A percentile compares a stretch with the other conserved stretches of the same genome.
Conservation (phyloP, 2,113 vertebrate genomes). For the Uropsilus gracilis region DNA sequence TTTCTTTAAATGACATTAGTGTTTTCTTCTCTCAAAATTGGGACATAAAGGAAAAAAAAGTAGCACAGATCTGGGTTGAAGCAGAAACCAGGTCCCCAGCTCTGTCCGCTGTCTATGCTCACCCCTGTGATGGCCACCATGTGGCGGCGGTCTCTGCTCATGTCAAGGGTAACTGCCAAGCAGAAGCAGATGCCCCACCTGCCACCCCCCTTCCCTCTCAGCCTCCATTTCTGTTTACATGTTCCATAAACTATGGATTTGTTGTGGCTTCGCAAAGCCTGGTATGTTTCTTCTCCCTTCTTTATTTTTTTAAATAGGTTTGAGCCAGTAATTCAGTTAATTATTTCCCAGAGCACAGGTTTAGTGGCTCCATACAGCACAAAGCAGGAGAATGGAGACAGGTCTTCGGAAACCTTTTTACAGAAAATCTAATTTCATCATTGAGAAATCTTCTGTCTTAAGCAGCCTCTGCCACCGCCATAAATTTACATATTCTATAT, state of each 20-base stretch:
- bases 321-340: constrained; percentile 42
- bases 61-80: rapidly evolving
- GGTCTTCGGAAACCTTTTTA: constrained; percentile 32
- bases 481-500: constrained; percentile 77
- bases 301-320: background rate
- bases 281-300: background rate
- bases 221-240: background rate
- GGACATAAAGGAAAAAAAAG: background rate
- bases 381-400: constrained; percentile 11
- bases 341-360: background rate
- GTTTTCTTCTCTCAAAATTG: background rate
- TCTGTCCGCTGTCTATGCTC: background rate
- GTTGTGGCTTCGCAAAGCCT: background rate
- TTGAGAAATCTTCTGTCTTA: constrained; percentile 79
- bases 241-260: background rate
- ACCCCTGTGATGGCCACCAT: background rate
- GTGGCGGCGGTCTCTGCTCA: background rate
- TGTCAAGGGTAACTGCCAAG: background rate
- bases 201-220: background rate
- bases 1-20: background rate
- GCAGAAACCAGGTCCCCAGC: background rate
- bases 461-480: constrained; percentile 47
- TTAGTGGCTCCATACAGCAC: background rate
- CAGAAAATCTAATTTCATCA: constrained; percentile 75
- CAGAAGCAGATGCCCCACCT: rapidly evolving